Conservation (phyloP, 2,797 vertebrate species). For the Myotis pilosus region DNA sequence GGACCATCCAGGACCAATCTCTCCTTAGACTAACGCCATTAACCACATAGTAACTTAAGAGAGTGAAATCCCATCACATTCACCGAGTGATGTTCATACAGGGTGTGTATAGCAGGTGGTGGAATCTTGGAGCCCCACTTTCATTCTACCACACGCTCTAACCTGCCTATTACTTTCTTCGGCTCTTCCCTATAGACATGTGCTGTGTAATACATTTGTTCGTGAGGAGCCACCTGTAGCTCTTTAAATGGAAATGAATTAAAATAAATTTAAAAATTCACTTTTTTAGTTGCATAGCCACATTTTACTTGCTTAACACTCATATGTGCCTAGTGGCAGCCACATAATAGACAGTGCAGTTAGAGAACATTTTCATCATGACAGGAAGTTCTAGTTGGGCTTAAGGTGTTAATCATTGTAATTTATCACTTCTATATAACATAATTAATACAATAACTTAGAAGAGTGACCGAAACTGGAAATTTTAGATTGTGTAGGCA, state of each 20-base stretch:
- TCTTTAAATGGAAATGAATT: background rate
- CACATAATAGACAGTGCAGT: background rate
- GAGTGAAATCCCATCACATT: background rate
- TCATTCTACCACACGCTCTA: background rate
- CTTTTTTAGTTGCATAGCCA: background rate
- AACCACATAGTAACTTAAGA: background rate
- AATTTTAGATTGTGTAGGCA: background rate
- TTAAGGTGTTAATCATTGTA: background rate
- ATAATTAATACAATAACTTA: background rate
- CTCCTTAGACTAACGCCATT: background rate
- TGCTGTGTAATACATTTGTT: background rate
- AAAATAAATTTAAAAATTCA: background rate
- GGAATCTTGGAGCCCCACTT: background rate
- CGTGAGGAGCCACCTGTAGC: background rate
- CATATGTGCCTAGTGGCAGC: background rate
- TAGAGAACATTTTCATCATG: background rate
- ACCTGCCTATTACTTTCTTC: background rate
- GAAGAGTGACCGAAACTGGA: background rate
- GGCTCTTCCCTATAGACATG: background rate
- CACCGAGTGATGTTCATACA: background rate
- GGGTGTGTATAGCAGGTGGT: rapidly evolving
- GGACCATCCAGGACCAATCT: background rate
- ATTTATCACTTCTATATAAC: background rate
- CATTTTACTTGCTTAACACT: background rate
- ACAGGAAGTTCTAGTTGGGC: background rate